Evolutionary conservation across 2,888 invertebrate genomes (phyloP).

Genomic region (Drosophila paramelanica): DNA sequence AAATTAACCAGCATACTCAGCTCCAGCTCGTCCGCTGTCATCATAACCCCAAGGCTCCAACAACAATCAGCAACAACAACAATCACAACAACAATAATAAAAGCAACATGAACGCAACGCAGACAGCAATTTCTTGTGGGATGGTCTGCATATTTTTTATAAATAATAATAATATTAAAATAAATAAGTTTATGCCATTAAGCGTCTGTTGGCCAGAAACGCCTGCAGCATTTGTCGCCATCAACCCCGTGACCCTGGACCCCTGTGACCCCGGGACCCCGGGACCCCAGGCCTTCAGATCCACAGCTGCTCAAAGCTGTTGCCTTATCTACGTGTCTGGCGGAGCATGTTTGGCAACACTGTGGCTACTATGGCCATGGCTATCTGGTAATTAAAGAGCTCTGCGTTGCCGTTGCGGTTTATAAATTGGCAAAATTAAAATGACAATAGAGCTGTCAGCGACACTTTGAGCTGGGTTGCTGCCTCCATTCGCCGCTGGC

Average conservation of each 20-base stretch:
- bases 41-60: constrained; percentile 45
- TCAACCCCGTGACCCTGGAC: constrained; percentile 25
- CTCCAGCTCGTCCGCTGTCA: constrained; percentile 51
- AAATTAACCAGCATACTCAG: constrained; percentile 64
- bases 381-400: constrained; percentile 71
- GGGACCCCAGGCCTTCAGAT: constrained; percentile 3
- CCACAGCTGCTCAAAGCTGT: constrained; percentile 27
- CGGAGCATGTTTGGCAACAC: constrained; percentile 49
- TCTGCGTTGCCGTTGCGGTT: constrained; percentile 57
- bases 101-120: constrained; percentile 6
- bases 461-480: constrained; percentile 67
- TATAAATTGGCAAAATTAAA: constrained; percentile 75
- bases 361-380: constrained; percentile 47
- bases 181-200: constrained; percentile 74
- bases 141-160: constrained; percentile 64
- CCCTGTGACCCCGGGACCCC: neutral
- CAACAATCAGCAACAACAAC: constrained; percentile 13
- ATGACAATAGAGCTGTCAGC: constrained; percentile 77
- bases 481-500: constrained; percentile 9
- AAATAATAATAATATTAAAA: constrained; percentile 77
- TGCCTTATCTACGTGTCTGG: constrained; percentile 65
- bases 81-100: constrained; percentile 13
- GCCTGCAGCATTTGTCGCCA: constrained; percentile 61
- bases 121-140: constrained; percentile 32
- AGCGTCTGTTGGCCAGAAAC: constrained; percentile 59